phyloP scores from a whole-genome alignment of 2,797 vertebrate genomes.

The Prionace glauca region DNA sequence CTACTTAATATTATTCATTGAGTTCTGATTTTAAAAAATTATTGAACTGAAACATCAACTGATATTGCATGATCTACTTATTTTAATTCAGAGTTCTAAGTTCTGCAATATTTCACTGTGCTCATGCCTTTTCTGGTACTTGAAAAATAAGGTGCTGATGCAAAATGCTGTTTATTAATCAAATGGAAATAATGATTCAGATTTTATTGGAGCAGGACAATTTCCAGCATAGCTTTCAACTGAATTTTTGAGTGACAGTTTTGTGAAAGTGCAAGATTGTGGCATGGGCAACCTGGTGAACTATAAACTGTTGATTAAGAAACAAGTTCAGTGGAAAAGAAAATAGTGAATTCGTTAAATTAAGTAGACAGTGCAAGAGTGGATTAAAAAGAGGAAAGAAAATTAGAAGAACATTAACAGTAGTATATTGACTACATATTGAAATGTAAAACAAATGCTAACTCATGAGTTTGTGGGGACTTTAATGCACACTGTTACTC shows the following conservation, averaged over 20 bases:
- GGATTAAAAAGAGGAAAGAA: no score
- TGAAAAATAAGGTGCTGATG: not conserved
- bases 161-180: not conserved
- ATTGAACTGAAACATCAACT: not conserved
- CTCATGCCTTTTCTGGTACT: not conserved
- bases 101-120: not conserved
- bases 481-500: no score
- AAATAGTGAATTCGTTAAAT: not conserved
- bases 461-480: no score
- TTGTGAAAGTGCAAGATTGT: not conserved
- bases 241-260: not conserved
- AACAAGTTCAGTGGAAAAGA: not conserved
- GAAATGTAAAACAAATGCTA: no score
- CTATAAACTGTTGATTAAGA: not conserved
- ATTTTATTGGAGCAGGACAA: not conserved
- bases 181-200: not conserved
- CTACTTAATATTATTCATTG: not conserved
- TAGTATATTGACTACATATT: no score
- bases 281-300: not conserved
- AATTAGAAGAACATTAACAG: not conserved
- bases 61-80: not conserved
- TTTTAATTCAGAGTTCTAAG: not conserved
- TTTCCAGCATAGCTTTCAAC: not conserved
- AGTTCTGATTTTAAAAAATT: not conserved
- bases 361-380: not conserved